Conservation (phyloP, 2,113 vertebrate genomes). For the Mastomys coucha region DNA sequence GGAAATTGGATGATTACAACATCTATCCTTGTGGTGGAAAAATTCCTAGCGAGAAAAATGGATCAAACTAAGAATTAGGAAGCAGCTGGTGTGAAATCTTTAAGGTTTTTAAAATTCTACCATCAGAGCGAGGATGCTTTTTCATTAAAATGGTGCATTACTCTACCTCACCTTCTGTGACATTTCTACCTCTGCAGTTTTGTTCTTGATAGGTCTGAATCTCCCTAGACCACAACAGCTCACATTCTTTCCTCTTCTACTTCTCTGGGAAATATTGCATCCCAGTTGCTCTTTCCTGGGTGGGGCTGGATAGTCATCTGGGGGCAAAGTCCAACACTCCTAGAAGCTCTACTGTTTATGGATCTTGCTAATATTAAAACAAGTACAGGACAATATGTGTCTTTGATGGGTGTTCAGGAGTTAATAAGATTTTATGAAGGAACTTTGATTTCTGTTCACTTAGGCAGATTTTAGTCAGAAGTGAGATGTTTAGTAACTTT, state of each 20-base stretch:
- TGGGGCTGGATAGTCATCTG: not conserved
- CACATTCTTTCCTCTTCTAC: not conserved
- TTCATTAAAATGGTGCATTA: not conserved
- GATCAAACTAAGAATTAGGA: constrained; percentile 6
- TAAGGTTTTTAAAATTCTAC: not conserved
- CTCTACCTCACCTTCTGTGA: not conserved
- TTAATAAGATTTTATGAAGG: constrained; percentile 72
- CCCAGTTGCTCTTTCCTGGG: not conserved
- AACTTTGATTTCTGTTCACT: constrained; percentile 76
- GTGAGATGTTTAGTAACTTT: constrained; percentile 78
- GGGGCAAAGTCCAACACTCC: not conserved
- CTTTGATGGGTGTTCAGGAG: constrained; percentile 28
- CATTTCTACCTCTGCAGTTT: not conserved
- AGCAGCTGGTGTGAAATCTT: not conserved
- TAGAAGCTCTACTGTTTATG: not conserved
- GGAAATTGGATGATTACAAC: not conserved
- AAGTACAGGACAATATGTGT: constrained; percentile 21
- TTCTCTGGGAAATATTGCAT: not conserved
- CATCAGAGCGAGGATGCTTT: not conserved
- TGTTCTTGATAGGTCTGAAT: not conserved
- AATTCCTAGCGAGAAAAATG: constrained; percentile 38
- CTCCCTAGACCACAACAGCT: not conserved
- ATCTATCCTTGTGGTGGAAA: not conserved
- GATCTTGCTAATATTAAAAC: not conserved
- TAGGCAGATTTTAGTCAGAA: constrained; percentile 83